Evolutionary conservation across 2,113 vertebrate genomes (phyloP), one percentile per base, ranked within the genome.

Genomic region (Paralichthys olivaceus): DNA sequence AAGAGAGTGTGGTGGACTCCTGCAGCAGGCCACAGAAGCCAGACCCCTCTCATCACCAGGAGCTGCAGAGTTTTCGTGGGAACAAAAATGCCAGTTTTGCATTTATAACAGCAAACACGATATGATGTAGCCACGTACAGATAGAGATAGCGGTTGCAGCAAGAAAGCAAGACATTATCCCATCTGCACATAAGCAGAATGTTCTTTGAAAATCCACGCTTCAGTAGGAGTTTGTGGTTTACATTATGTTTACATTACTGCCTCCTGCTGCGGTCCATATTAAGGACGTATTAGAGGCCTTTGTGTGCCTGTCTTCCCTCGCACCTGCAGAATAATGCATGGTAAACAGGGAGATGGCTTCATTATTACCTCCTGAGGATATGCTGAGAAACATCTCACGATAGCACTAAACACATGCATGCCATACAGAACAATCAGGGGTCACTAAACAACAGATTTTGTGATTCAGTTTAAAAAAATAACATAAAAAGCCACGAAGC

Each of bases 301-400:
- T 88, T 91, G 81, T 90, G 81, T 74, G 54, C 45, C 65, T 71
- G 85, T 70, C 77, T 81, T 83, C 54, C 60, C 84, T 75, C 49
- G 57, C n/a, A 26, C 76, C 81, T 54, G 68, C 78, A 86, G 87
- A 86, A 86, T 75, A 76, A 43, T 68, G 77, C 77, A 90, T 69
- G 72, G 75, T 84, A 90, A 92, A 91, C 88, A 87, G 75, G 77
- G 82, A 86, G 83, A 87, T 66, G 72, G 83, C 79, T 77, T 86
- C 72, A 86, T 92, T 85, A 93, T 93, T 93, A 93, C 86, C 86
- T 90, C 78, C 69, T 57, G 72, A 82, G 81, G 83, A 86, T 84
- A 84, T 54, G 67, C 84, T 87, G 65, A 72, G 72, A 86, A 73
- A 86, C 73, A 61, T 68, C 81, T 73, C 81, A 75, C 71, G 80